Percentiles rank a stretch among this genome's conserved stretches.
Evolutionary conservation across 2,888 invertebrate species (phyloP).

Genomic region (Deilephila elpenor): DNA sequence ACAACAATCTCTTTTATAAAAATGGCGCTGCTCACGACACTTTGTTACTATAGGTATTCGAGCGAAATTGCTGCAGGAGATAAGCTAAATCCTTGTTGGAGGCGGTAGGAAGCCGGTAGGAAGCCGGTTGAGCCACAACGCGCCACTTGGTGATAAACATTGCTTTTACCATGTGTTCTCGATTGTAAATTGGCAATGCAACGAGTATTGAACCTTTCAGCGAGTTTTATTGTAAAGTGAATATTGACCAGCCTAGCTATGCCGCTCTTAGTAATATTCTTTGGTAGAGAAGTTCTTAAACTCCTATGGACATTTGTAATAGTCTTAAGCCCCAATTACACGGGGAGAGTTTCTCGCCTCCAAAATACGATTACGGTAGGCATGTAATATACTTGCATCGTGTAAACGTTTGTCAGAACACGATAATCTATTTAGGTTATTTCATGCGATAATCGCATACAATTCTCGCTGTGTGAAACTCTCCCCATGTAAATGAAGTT

Average conservation of each 20-base stretch:
- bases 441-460: too few relatives aligned
- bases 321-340: too few relatives aligned
- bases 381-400: too few relatives aligned
- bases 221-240: neutral
- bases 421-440: too few relatives aligned
- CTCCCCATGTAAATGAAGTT: too few relatives aligned
- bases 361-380: too few relatives aligned
- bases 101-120: neutral
- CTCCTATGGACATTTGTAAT: too few relatives aligned
- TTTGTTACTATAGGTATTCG: conserved; percentile 9
- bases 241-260: neutral
- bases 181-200: neutral
- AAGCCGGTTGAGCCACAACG: conserved; percentile 20
- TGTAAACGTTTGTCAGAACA: too few relatives aligned
- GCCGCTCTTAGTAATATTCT: too few relatives aligned
- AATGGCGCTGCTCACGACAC: neutral
- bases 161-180: conserved; percentile 1
- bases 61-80: conserved; percentile 2
- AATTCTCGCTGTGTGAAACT: too few relatives aligned
- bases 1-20: conserved; percentile 4
- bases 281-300: too few relatives aligned
- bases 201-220: neutral
- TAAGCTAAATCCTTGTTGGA: conserved; percentile 25
- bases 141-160: neutral
- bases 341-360: too few relatives aligned